phyloP scores from a whole-genome alignment of 2,888 invertebrate species.

The Synergus gifuensis region DNA sequence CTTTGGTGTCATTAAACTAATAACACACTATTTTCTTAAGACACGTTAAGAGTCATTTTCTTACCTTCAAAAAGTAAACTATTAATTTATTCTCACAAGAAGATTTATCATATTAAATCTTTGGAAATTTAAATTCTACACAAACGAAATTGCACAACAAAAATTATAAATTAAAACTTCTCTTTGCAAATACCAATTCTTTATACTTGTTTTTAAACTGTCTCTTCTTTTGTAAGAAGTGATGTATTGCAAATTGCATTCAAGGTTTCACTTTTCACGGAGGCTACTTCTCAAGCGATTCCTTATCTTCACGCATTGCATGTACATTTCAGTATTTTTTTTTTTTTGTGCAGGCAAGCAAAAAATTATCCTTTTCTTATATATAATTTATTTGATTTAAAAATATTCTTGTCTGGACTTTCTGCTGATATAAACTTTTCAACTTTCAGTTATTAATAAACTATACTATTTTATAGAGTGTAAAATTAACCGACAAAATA shows the following conservation, averaged over 20 bases:
- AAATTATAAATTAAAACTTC: neutral
- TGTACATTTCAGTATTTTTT: neutral
- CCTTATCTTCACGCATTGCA: neutral
- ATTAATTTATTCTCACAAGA: neutral
- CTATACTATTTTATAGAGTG: neutral
- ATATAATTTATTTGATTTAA: neutral
- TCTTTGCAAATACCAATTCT: neutral
- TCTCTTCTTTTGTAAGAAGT: neutral
- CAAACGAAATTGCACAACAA: neutral
- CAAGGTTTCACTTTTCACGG: neutral
- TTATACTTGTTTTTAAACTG: neutral
- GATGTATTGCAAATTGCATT: neutral
- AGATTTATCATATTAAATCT: neutral
- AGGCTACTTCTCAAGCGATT: neutral
- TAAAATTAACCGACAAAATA: too few species aligned
- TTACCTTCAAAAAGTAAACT: neutral
- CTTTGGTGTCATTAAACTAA: neutral
- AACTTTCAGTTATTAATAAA: neutral
- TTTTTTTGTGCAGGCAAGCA: neutral
- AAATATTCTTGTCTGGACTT: neutral
- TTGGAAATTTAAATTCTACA: neutral
- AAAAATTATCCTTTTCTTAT: neutral
- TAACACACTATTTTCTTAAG: neutral
- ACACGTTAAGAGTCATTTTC: neutral
- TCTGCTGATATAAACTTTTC: neutral